A percentile compares a stretch with the other conserved stretches of the same genome.
Conservation (phyloP, 1,140 invertebrate genomes). For the Caerostris extrusa region DNA sequence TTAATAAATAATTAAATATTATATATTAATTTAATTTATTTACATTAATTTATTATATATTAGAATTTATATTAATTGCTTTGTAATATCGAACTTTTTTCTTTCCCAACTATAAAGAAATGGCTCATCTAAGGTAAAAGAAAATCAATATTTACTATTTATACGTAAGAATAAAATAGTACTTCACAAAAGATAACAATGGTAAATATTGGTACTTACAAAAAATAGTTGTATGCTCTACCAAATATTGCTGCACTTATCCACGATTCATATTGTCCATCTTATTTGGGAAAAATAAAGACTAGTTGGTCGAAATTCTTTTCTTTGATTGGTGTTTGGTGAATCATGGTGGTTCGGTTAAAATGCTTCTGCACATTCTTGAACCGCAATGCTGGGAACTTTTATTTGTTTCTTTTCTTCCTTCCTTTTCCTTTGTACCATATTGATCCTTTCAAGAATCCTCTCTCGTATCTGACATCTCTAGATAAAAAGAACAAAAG, state of each 20-base stretch:
- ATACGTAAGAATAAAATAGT: not conserved
- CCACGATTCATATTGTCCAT: not conserved
- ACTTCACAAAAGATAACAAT: not conserved
- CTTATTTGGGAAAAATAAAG: not conserved
- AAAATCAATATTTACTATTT: too few relatives aligned
- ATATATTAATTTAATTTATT: too few relatives aligned
- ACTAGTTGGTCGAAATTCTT: not conserved
- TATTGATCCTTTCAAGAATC: constrained; percentile 37
- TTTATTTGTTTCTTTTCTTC: not conserved
- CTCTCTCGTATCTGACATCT: not conserved
- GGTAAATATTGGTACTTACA: too few relatives aligned
- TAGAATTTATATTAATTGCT: too few relatives aligned
- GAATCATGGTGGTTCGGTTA: not conserved
- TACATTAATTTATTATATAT: too few relatives aligned
- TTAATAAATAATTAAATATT: too few relatives aligned
- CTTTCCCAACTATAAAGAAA: too few relatives aligned
- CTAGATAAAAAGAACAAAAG: not conserved
- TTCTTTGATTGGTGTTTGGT: constrained; percentile 1
- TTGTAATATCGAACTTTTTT: too few relatives aligned
- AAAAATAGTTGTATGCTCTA: not conserved
- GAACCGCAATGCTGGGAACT: not conserved
- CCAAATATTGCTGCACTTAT: not conserved
- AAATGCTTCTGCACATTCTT: constrained; percentile 38
- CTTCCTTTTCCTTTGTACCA: not conserved
- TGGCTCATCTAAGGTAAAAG: too few relatives aligned